phyloP scores from a whole-genome alignment of 2,113 vertebrate species.

The Ellobius talpinus region DNA sequence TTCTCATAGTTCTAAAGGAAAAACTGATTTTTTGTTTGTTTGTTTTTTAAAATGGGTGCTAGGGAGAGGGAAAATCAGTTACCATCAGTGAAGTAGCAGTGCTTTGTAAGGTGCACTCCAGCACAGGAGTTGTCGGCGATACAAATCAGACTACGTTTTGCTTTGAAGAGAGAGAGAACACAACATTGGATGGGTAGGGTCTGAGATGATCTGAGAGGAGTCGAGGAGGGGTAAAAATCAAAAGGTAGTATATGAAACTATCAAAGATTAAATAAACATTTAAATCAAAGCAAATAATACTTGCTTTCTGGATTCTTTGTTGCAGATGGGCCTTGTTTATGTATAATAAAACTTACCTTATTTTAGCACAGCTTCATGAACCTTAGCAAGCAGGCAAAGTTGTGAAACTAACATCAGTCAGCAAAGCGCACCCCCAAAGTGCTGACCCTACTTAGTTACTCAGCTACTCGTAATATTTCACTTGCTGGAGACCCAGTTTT shows the following conservation, averaged over 20 bases:
- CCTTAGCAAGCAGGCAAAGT: background rate
- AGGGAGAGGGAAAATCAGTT: background rate
- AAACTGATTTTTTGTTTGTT: background rate
- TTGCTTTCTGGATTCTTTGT: background rate
- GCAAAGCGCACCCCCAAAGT: background rate
- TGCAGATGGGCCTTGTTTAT: background rate
- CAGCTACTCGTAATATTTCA: rapidly evolving
- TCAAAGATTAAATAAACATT: background rate
- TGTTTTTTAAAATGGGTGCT: background rate
- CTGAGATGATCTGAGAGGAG: background rate
- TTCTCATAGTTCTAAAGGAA: background rate
- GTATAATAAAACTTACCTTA: background rate
- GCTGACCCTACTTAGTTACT: background rate
- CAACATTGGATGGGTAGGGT: background rate
- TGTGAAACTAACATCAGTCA: background rate
- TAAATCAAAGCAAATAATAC: background rate
- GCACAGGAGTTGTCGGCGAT: background rate
- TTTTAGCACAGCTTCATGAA: background rate
- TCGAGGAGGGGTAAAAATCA: background rate
- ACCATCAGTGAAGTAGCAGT: background rate
- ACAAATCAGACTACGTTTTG: background rate
- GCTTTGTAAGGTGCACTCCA: background rate
- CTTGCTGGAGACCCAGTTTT: background rate
- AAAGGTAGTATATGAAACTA: background rate
- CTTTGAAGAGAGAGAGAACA: background rate